Conservation (phyloP, 1,140 invertebrate species). For the Asobara japonica region DNA sequence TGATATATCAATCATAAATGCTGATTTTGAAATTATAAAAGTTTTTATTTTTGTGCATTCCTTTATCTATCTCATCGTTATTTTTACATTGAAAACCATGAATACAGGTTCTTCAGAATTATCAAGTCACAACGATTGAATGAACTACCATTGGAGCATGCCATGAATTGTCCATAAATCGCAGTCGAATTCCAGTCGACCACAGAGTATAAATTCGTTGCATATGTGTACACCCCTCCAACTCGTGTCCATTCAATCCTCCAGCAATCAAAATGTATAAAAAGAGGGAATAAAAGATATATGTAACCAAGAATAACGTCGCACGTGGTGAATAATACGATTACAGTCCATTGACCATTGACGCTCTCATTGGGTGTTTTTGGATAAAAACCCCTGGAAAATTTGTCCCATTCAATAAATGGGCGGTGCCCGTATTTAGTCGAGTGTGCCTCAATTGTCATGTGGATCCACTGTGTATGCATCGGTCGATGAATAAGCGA, state of each 20-base stretch:
- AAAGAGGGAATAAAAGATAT: constrained; percentile 18
- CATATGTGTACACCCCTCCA: constrained; percentile 6
- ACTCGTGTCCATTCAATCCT: not conserved
- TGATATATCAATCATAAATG: no score
- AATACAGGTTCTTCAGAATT: not conserved
- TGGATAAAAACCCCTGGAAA: constrained; percentile 38
- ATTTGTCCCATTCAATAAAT: constrained; percentile 22
- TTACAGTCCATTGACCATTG: constrained; percentile 45
- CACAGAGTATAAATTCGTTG: not conserved
- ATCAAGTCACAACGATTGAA: not conserved
- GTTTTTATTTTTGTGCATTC: no score
- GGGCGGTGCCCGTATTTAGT: constrained; percentile 7
- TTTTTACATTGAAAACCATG: not conserved
- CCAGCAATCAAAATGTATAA: not conserved
- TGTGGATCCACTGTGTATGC: constrained; percentile 26
- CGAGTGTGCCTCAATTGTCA: constrained; percentile 8
- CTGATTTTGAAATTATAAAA: no score
- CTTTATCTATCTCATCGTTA: not conserved
- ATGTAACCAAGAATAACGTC: constrained; percentile 21
- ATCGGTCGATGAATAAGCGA: constrained; percentile 23
- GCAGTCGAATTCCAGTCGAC: constrained; percentile 5
- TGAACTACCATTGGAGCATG: not conserved
- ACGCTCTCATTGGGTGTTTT: constrained; percentile 13
- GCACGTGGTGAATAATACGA: constrained; percentile 41
- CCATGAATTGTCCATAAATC: constrained; percentile 11